Evolutionary conservation across 2,888 invertebrate genomes (phyloP), one percentile per base, ranked within the genome.

Genomic region (Magallana nippona): DNA sequence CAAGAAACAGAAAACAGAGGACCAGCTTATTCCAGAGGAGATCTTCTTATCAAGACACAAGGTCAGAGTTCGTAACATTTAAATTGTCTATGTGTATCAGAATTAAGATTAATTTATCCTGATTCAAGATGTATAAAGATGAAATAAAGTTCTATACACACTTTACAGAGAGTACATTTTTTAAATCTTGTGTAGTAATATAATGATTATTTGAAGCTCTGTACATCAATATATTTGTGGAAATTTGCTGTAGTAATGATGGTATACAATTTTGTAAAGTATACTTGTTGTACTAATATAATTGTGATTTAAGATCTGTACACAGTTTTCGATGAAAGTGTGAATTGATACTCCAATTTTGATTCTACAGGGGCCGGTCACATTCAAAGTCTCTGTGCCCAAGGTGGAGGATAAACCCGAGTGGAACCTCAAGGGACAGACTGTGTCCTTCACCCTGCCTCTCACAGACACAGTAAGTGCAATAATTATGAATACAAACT

Each of bases 401-500:
- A 95, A 96, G 89, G 95, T 96, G 93, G 96, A 97, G 0, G 98
- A 99, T 92, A 98, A 98, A 92, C 95, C 97, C 0, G 99, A 99
- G 95, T 98, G 98, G 98, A 97, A 97, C 87, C 95, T 99, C 86
- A 97, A 97, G 94, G 99, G 99, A 0, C 98, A 99, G 94, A 95
- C 96, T 86, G 94, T 99, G 91, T 96, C 96, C 82, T 95, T 98
- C 83, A 96, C 96, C 1, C 93, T 99, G 92, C 96, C 97, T 63
- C 95, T 97, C 17, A 95, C 96, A 17, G 97, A 98, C 89, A 95
- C 96, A 82, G 95, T 95, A 89, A 91, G 93, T 44, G n/a, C 0
- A 44, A n/a, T n/a, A 44, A 44, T 44, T 44, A 44, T 44, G 5
- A 44, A 44, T 44, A 44, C 8, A 44, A 44, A 44, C 44, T 44